phyloP scores from a whole-genome alignment of 64 coral and sea anemone genomes.

The Porites australiensis region DNA sequence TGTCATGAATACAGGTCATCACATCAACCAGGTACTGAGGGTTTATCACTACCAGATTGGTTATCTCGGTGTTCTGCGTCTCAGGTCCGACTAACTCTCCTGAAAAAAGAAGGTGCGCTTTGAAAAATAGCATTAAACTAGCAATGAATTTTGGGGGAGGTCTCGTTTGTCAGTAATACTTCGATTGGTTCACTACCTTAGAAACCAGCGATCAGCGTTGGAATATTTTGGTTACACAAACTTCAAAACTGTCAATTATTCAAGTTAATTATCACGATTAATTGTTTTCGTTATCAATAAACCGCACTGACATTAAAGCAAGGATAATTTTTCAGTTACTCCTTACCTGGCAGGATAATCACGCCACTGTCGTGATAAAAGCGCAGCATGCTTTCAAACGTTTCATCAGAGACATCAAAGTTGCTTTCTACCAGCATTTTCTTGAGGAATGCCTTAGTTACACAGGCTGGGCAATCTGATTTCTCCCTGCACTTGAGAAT shows the following conservation, averaged over 20 bases:
- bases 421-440: constrained; percentile 32
- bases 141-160: too few relatives aligned
- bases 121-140: too few relatives aligned
- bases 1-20: constrained; percentile 82
- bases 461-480: constrained; percentile 23
- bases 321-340: too few relatives aligned
- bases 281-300: too few relatives aligned
- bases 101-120: background rate
- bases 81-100: constrained; percentile 53
- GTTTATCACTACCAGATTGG: constrained; percentile 63
- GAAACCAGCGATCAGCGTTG: too few relatives aligned
- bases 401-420: constrained; percentile 3
- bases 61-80: constrained; percentile 12
- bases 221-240: too few relatives aligned
- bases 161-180: too few relatives aligned
- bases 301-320: too few relatives aligned
- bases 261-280: too few relatives aligned
- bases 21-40: constrained; percentile 84
- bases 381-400: constrained; percentile 70
- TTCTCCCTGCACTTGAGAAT: constrained; percentile 49
- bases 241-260: too few relatives aligned
- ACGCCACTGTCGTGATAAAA: constrained; percentile 91
- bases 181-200: too few relatives aligned
- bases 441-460: constrained; percentile 14
- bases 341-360: constrained; percentile 69